A percentile compares a stretch with the other conserved stretches of the same genome.
These are phyloP conservation scores for Lasaia peninsularis DNA, from an alignment of 1,140 invertebrate species.

Conservation along the genomic window DNA sequence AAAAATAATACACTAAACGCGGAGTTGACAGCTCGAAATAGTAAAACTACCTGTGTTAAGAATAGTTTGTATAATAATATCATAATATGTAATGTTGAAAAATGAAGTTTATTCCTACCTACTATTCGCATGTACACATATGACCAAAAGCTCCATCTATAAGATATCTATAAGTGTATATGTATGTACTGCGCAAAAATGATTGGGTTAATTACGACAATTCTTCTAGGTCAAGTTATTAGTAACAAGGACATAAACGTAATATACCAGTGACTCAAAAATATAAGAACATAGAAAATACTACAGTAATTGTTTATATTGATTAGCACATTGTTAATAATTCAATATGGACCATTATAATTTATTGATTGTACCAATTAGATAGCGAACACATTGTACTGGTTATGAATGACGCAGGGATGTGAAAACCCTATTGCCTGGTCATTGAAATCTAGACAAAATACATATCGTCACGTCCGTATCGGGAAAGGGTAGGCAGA, in stretches of 20 bases:
- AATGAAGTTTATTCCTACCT: too few species aligned
- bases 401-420: neutral
- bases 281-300: neutral
- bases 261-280: constrained; percentile 1
- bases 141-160: too few species aligned
- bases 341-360: neutral
- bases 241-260: constrained; percentile 38
- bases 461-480: too few species aligned
- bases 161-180: neutral
- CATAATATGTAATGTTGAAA: too few species aligned
- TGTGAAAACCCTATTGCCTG: too few species aligned
- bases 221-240: constrained; percentile 55
- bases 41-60: too few species aligned
- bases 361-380: neutral
- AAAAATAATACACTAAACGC: too few species aligned
- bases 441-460: too few species aligned
- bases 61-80: too few species aligned
- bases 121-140: too few species aligned
- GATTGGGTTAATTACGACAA: constrained; percentile 52
- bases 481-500: too few species aligned
- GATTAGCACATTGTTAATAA: neutral
- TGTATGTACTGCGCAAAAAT: constrained; percentile 26
- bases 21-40: too few species aligned
- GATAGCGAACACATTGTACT: neutral
- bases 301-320: neutral